phyloP scores from a whole-genome alignment of 2,888 invertebrate genomes.

The Alloscopus bannaensis region DNA sequence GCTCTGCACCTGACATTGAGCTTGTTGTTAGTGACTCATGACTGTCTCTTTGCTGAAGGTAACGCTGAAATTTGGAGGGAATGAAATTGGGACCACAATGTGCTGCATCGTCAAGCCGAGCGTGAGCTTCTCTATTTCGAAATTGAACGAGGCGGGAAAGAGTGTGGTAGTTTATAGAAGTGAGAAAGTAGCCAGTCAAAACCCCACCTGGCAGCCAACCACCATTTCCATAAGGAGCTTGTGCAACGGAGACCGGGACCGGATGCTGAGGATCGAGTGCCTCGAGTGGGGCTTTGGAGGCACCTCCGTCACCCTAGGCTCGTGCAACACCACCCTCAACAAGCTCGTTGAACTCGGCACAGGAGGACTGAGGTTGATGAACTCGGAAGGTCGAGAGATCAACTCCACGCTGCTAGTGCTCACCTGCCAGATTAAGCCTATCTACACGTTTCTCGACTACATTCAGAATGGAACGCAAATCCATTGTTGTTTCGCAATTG shows the following conservation, averaged over 20 bases:
- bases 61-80: conserved; percentile 69
- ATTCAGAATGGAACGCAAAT: conserved; percentile 78
- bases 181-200: conserved; percentile 73
- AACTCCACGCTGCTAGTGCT: conserved; percentile 64
- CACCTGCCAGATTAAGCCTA: conserved; percentile 70
- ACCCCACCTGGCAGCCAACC: conserved; percentile 78
- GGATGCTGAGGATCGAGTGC: conserved; percentile 77
- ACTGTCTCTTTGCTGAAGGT: conserved; percentile 38
- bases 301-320: conserved; percentile 76
- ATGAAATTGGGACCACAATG: conserved; percentile 56
- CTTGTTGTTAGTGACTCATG: not conserved
- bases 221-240: conserved; percentile 76
- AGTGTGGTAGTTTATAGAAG: conserved; percentile 77
- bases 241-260: conserved; percentile 78
- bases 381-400: conserved; percentile 64
- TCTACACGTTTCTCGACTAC: conserved; percentile 79
- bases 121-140: conserved; percentile 74
- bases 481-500: conserved; percentile 77
- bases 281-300: conserved; percentile 76
- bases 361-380: conserved; percentile 65
- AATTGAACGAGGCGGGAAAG: conserved; percentile 75
- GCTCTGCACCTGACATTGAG: too few species aligned
- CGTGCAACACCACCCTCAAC: conserved; percentile 76
- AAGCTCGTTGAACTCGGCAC: conserved; percentile 74
- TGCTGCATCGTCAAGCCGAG: conserved; percentile 66